Conservation (phyloP, 2,113 vertebrate species). For the Centropus bengalensis region DNA sequence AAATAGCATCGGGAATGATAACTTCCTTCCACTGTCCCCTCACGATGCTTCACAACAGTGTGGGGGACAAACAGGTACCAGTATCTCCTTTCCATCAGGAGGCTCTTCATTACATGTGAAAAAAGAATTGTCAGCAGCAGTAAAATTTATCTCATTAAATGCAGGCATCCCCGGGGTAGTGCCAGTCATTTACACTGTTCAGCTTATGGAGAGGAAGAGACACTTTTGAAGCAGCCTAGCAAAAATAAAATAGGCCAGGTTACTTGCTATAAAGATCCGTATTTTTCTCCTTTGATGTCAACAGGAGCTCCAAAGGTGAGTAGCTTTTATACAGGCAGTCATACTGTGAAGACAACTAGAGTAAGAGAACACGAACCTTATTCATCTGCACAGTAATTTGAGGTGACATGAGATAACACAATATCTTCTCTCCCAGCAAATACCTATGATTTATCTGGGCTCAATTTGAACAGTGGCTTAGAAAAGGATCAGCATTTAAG, state of each 20-base stretch:
- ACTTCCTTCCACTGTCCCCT: constrained; percentile 11
- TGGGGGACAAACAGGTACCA: constrained; percentile 23
- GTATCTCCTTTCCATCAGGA: background rate
- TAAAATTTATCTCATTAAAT: background rate
- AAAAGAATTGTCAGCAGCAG: background rate
- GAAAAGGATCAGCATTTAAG: background rate
- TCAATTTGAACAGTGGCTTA: background rate
- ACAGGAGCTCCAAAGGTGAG: background rate
- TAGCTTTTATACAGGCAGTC: background rate
- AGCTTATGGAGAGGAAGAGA: background rate
- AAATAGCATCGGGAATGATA: background rate
- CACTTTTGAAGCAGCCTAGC: background rate
- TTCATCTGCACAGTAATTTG: background rate
- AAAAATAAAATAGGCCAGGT: background rate
- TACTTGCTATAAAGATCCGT: background rate
- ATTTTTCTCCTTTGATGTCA: background rate
- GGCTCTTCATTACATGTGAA: background rate
- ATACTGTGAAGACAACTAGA: background rate
- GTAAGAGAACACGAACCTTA: background rate
- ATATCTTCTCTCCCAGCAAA: background rate
- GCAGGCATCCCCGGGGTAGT: background rate
- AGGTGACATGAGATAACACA: background rate
- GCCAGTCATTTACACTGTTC: background rate
- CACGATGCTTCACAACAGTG: background rate
- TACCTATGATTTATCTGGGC: background rate